Conservation (phyloP, 1,140 invertebrate genomes). For the Zeugodacus cucurbitae region DNA sequence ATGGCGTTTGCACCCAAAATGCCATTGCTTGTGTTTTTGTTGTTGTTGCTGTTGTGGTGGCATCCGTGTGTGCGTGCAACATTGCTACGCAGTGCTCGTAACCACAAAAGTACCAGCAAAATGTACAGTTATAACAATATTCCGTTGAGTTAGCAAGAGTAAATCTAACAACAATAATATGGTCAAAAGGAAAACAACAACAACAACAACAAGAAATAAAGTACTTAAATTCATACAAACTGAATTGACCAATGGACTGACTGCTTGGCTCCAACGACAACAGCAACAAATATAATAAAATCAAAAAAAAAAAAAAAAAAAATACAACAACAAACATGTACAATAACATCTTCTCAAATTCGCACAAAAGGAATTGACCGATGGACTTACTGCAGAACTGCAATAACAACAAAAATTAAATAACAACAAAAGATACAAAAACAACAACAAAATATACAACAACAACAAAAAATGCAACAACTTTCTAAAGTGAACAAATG, state of each 20-base stretch:
- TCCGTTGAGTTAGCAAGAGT: background rate
- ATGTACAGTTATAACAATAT: slow-evolving; percentile 29
- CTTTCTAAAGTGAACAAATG: background rate
- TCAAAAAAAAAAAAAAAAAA: too few species aligned
- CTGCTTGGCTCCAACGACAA: too few species aligned
- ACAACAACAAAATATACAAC: too few species aligned
- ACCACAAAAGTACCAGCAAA: background rate
- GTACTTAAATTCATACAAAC: background rate
- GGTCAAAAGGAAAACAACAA: background rate
- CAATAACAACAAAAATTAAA: too few species aligned
- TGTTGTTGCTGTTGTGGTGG: background rate
- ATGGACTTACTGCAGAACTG: background rate
- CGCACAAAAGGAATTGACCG: background rate
- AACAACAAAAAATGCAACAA: background rate
- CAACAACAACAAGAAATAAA: background rate
- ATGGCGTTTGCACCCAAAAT: background rate
- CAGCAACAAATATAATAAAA: too few species aligned
- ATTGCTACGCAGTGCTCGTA: background rate
- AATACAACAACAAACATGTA: too few species aligned
- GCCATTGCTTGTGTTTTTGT: background rate
- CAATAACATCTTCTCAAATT: too few species aligned
- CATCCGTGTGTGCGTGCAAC: background rate
- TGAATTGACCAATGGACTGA: background rate
- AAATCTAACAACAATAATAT: background rate
- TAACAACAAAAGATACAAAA: too few species aligned